A percentile compares a stretch with the other conserved stretches of the same genome.
Conservation (phyloP, 2,888 invertebrate species). For the Capitulum mitella region DNA sequence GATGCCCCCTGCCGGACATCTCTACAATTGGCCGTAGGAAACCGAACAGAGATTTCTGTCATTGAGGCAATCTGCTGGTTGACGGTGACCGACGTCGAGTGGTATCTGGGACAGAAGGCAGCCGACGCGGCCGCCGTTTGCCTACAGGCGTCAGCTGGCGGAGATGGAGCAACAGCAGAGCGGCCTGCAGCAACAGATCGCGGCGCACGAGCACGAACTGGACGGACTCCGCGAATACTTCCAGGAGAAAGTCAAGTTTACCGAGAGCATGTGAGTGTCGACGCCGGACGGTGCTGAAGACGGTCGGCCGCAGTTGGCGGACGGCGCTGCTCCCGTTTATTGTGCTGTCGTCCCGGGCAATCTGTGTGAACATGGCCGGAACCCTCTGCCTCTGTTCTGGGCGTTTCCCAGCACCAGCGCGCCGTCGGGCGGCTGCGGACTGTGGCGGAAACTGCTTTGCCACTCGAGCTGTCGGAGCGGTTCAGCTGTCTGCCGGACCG, state of each 20-base stretch:
- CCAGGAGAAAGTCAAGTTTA: slow-evolving; percentile 16
- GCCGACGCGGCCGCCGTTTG: not conserved
- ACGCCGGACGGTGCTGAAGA: not conserved
- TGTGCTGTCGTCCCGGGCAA: no score
- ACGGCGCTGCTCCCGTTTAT: no score
- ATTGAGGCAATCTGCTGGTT: no score
- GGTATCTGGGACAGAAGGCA: not conserved
- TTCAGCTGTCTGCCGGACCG: no score
- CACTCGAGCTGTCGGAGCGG: no score
- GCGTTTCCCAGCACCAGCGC: no score
- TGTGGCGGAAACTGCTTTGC: no score
- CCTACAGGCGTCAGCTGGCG: not conserved
- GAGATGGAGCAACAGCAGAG: not conserved
- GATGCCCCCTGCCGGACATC: not conserved
- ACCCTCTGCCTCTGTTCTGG: no score
- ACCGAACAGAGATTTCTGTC: no score
- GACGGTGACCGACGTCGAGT: not conserved
- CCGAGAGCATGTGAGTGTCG: slow-evolving; percentile 8
- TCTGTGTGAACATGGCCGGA: no score
- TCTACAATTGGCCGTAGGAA: no score
- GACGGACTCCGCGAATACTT: not conserved
- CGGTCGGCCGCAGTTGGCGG: not conserved
- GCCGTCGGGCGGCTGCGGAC: no score
- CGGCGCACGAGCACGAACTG: not conserved
- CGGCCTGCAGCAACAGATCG: not conserved